Evolutionary conservation across 2,888 invertebrate species (phyloP).

Genomic region (Phrixothrix hirtus): DNA sequence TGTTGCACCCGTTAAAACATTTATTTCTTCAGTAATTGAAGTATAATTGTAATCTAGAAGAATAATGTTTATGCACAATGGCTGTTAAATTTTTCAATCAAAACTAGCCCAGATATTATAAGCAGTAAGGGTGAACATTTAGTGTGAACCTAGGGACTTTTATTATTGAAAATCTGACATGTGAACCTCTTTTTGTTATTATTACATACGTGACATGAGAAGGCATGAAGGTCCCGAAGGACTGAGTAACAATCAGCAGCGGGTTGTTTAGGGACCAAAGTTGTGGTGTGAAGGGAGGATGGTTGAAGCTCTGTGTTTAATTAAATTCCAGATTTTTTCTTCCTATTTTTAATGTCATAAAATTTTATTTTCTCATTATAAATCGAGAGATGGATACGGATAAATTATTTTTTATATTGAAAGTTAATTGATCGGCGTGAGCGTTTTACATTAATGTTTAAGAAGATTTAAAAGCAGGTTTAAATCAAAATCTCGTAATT

Average conservation of each 20-base stretch:
- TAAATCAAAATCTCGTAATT: conserved; percentile 17
- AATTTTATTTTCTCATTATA: conserved; percentile 28
- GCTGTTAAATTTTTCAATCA: not conserved
- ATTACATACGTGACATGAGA: conserved; percentile 35
- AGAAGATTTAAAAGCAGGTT: not conserved
- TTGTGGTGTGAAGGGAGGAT: conserved; percentile 18
- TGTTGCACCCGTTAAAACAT: too few species aligned
- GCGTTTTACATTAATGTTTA: too few species aligned
- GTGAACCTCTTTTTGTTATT: conserved; percentile 34
- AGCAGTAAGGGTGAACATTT: conserved; percentile 1
- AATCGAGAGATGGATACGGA: conserved; percentile 10
- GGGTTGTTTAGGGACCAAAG: conserved; percentile 25
- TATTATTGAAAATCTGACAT: conserved; percentile 34
- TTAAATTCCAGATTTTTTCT: conserved; percentile 33
- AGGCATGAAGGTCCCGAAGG: conserved; percentile 29
- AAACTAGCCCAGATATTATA: not conserved
- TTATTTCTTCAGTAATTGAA: too few species aligned
- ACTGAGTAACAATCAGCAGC: conserved; percentile 35
- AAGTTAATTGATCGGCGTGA: not conserved
- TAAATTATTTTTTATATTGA: conserved; percentile 1
- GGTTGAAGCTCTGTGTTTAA: conserved; percentile 24
- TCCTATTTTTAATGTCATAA: conserved; percentile 21
- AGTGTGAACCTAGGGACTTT: conserved; percentile 9
- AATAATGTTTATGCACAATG: too few species aligned
- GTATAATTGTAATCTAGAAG: too few species aligned